These are phyloP conservation scores for Protaetia brevitarsis DNA, from an alignment of 1,140 invertebrate species.

Conservation along the genomic window DNA sequence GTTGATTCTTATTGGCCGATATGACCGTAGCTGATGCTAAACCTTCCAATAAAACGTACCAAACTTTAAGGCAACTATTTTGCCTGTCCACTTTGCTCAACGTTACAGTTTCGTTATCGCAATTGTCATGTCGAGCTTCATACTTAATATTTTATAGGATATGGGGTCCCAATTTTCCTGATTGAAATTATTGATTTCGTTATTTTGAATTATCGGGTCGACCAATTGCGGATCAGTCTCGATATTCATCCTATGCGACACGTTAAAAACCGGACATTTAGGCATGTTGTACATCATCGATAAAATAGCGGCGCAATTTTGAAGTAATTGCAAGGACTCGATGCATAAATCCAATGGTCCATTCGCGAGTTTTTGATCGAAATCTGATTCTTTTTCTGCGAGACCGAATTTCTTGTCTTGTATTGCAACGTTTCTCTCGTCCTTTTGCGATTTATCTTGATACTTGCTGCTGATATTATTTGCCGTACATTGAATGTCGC, in stretches of 20 bases:
- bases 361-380: slow-evolving; percentile 20
- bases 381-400: slow-evolving; percentile 32
- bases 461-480: background rate
- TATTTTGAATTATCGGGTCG: slow-evolving; percentile 79
- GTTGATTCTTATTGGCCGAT: slow-evolving; percentile 80
- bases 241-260: slow-evolving; percentile 81
- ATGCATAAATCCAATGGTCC: slow-evolving; percentile 67
- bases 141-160: slow-evolving; percentile 60
- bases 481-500: slow-evolving; percentile 23
- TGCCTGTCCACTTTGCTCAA: slow-evolving; percentile 72
- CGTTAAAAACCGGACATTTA: slow-evolving; percentile 88
- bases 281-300: slow-evolving; percentile 93
- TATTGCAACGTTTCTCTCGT: background rate
- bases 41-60: slow-evolving; percentile 88
- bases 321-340: slow-evolving; percentile 80
- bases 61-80: slow-evolving; percentile 84
- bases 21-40: slow-evolving; percentile 77
- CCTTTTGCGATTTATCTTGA: slow-evolving; percentile 17
- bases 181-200: slow-evolving; percentile 60
- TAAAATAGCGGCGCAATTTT: slow-evolving; percentile 81
- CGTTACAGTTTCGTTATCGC: slow-evolving; percentile 57
- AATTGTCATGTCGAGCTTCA: slow-evolving; percentile 54
- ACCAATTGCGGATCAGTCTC: slow-evolving; percentile 75
- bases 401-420: slow-evolving; percentile 25
- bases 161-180: slow-evolving; percentile 53